Conservation (phyloP, 1,140 invertebrate genomes). For the Elysia chlorotica region DNA sequence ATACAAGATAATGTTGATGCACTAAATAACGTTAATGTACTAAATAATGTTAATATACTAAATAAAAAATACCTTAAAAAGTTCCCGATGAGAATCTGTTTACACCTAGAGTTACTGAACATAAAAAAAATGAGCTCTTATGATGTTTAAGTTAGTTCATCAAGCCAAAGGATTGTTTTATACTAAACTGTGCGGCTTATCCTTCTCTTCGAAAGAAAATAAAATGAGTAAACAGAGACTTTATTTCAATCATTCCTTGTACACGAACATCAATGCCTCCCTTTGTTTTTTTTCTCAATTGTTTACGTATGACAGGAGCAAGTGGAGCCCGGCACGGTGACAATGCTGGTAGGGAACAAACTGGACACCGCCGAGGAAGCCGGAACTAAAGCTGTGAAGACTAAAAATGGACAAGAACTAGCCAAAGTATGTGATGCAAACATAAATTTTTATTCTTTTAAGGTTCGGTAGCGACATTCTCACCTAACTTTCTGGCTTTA, state of each 20-base stretch:
- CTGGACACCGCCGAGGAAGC: constrained; percentile 61
- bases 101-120: no score
- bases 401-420: constrained; percentile 64
- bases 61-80: no score
- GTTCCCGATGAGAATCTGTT: no score
- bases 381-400: constrained; percentile 59
- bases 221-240: background rate
- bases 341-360: constrained; percentile 64
- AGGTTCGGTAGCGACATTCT: no score
- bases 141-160: background rate
- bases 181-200: no score
- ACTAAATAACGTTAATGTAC: no score
- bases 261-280: background rate
- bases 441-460: background rate
- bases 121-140: no score
- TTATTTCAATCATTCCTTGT: no score
- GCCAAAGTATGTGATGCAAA: constrained; percentile 61
- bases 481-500: no score
- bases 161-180: background rate
- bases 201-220: background rate
- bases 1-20: no score
- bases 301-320: constrained; percentile 42
- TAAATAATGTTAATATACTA: no score
- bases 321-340: constrained; percentile 61
- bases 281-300: background rate